A percentile compares a stretch with the other conserved stretches of the same genome.
phyloP scores from a whole-genome alignment of 2,113 vertebrate genomes.

The Corydoras sp. region DNA sequence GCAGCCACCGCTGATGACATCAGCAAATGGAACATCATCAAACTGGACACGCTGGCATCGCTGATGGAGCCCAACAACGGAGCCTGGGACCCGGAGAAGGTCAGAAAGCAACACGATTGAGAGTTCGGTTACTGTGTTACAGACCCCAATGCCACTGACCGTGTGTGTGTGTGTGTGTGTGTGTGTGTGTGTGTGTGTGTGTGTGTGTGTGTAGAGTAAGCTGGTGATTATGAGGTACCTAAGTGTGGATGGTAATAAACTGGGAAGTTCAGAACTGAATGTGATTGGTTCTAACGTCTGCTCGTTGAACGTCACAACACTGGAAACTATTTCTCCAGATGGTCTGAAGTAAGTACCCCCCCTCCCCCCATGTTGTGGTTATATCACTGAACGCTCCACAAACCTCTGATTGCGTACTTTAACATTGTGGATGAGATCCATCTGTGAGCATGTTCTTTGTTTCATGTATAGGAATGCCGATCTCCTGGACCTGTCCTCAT shows the following conservation, averaged over 20 bases:
- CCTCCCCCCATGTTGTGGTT: no score
- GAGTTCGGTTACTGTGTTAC: neutral
- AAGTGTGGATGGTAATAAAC: slow-evolving; percentile 36
- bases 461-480: slow-evolving; percentile 45
- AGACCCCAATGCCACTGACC: no score
- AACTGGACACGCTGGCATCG: slow-evolving; percentile 49
- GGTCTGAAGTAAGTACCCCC: slow-evolving; percentile 56
- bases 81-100: slow-evolving; percentile 50
- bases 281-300: slow-evolving; percentile 60
- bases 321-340: slow-evolving; percentile 39
- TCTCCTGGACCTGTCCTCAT: slow-evolving; percentile 49
- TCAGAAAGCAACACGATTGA: slow-evolving; percentile 7
- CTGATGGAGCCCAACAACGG: slow-evolving; percentile 51
- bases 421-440: neutral
- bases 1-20: slow-evolving; percentile 52
- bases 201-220: slow-evolving; percentile 52
- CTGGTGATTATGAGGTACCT: slow-evolving; percentile 59
- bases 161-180: no score
- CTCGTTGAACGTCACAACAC: slow-evolving; percentile 44
- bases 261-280: slow-evolving; percentile 55
- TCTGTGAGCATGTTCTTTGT: neutral
- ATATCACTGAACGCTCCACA: no score
- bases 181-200: neutral
- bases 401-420: no score
- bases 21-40: slow-evolving; percentile 53